A percentile compares a stretch with the other conserved stretches of the same genome.
Conservation (phyloP, 2,113 vertebrate genomes). For the Perca schrenkii region DNA sequence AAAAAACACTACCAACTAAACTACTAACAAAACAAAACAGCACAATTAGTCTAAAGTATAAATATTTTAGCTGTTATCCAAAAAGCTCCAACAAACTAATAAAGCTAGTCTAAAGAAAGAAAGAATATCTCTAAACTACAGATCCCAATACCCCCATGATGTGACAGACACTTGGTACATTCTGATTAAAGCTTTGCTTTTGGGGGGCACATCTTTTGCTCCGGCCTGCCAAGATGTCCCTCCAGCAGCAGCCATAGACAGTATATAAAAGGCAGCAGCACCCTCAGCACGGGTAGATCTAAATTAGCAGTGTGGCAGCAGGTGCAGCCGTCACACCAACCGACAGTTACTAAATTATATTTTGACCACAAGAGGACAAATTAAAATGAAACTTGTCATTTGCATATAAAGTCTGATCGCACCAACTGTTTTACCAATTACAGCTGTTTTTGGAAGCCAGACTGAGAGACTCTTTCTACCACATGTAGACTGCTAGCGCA, state of each 20-base stretch:
- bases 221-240: background rate
- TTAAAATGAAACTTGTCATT: background rate
- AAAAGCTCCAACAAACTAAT: background rate
- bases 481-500: conserved; percentile 31
- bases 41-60: background rate
- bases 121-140: too few species aligned
- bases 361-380: background rate
- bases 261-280: background rate
- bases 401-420: background rate
- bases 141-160: background rate
- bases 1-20: too few species aligned
- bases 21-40: background rate
- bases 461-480: conserved; percentile 1
- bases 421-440: background rate
- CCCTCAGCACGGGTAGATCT: background rate
- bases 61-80: background rate
- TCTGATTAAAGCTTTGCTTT: background rate
- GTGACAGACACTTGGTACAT: background rate
- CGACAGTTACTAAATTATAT: background rate
- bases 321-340: background rate
- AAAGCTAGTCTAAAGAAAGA: too few species aligned
- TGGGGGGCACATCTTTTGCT: background rate
- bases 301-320: background rate
- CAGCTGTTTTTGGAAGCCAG: background rate
- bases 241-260: background rate